phyloP scores from a whole-genome alignment of 2,113 vertebrate genomes.

The Rissa tridactyla region DNA sequence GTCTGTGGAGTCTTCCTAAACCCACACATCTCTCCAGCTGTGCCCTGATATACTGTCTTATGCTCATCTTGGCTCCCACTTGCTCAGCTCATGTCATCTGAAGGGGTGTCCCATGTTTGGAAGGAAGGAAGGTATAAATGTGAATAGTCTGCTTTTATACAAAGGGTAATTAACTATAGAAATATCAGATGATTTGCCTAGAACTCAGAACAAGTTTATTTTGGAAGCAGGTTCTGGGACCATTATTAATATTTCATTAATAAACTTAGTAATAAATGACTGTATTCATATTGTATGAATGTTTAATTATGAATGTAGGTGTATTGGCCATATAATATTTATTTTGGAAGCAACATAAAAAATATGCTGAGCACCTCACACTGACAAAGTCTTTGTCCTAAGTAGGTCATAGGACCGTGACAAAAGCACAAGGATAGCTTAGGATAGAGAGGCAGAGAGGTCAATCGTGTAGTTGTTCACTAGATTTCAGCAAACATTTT shows the following conservation, averaged over 20 bases:
- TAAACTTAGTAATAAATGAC: not conserved
- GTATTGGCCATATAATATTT: not conserved
- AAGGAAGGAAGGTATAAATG: not conserved
- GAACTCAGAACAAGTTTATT: not conserved
- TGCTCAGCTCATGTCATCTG: not conserved
- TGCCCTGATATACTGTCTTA: not conserved
- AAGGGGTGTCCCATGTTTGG: not conserved
- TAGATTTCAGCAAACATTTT: not conserved
- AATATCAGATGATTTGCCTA: not conserved
- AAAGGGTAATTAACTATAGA: not conserved
- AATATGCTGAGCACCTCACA: not conserved
- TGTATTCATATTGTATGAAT: not conserved
- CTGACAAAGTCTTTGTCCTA: not conserved
- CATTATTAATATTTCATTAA: not conserved
- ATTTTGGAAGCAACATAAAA: not conserved
- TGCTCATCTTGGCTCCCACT: not conserved
- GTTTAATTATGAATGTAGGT: not conserved
- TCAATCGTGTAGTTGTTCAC: not conserved
- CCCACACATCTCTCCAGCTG: not conserved
- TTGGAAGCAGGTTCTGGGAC: not conserved
- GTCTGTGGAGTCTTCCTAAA: not conserved
- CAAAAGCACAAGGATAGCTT: not conserved
- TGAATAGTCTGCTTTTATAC: not conserved
- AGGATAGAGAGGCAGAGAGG: not conserved
- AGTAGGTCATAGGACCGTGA: not conserved